A percentile compares a stretch with the other conserved stretches of the same genome.
These are phyloP conservation scores for Cettia cetti DNA, from an alignment of 2,113 vertebrate species.

Conservation along the genomic window DNA sequence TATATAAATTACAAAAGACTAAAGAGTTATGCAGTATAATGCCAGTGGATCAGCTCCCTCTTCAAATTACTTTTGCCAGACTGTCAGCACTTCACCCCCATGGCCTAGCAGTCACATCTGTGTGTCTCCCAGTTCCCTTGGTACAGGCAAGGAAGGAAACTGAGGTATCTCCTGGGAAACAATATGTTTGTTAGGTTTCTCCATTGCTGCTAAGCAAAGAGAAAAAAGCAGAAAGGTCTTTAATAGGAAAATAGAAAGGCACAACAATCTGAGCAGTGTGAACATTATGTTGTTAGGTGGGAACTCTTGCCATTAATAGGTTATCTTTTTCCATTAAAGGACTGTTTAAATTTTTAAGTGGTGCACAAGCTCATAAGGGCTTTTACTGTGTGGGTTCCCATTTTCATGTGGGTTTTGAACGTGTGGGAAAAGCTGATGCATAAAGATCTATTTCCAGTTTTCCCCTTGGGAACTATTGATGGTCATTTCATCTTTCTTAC, in stretches of 20 bases:
- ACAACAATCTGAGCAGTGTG: not conserved
- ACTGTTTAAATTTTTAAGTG: slow-evolving; percentile 7
- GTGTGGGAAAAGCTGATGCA: not conserved
- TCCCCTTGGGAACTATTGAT: slow-evolving; percentile 34
- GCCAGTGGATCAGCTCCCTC: not conserved
- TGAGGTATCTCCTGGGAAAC: not conserved
- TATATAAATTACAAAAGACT: not conserved
- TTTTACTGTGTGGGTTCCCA: not conserved
- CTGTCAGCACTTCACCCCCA: not conserved
- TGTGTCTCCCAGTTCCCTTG: not conserved
- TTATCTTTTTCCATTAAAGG: not conserved
- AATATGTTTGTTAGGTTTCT: not conserved
- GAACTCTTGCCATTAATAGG: not conserved
- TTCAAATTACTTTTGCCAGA: not conserved
- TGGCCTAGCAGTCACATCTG: not conserved
- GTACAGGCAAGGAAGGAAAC: not conserved
- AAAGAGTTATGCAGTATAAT: not conserved
- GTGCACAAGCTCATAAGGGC: not conserved
- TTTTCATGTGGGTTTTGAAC: slow-evolving; percentile 25
- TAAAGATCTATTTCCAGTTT: slow-evolving; percentile 46
- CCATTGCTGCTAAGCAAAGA: not conserved
- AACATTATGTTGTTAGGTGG: not conserved
- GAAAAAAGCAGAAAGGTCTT: not conserved
- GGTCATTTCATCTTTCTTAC: slow-evolving; percentile 70
- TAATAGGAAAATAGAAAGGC: not conserved